phyloP scores from a whole-genome alignment of 2,113 vertebrate genomes.

The Varanus salvator region DNA sequence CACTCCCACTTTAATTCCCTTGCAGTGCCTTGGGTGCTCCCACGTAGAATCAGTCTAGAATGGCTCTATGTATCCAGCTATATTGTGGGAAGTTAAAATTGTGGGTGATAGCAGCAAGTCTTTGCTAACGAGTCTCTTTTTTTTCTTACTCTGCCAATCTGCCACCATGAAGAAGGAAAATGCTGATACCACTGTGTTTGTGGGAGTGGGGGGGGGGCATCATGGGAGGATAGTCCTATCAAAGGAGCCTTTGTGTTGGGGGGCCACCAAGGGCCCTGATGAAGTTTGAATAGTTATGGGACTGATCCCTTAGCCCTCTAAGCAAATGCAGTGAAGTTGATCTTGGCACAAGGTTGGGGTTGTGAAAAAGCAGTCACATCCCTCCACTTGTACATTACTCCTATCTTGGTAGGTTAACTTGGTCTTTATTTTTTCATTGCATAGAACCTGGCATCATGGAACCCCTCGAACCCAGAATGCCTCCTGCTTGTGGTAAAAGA shows the following conservation, averaged over 20 bases:
- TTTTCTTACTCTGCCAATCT: not conserved
- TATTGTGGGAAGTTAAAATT: not conserved
- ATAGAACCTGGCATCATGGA: conserved; percentile 93
- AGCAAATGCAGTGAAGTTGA: not conserved
- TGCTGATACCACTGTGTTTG: not conserved
- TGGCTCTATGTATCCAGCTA: not conserved
- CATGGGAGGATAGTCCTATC: too few relatives aligned
- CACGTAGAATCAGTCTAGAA: not conserved
- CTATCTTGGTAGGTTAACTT: conserved; percentile 21
- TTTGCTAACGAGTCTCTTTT: not conserved
- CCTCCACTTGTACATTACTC: not conserved
- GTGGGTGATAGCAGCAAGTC: not conserved
- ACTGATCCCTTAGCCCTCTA: too few relatives aligned
- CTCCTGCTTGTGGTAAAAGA: conserved; percentile 96
- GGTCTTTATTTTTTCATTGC: conserved; percentile 30
- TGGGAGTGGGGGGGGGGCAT: not conserved
- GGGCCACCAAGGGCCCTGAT: not conserved
- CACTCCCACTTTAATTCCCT: not conserved
- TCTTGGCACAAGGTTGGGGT: not conserved
- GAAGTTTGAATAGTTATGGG: not conserved
- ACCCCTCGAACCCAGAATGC: conserved; percentile 90
- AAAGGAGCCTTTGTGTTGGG: not conserved
- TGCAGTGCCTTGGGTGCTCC: not conserved
- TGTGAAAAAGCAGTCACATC: not conserved
- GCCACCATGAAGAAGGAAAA: not conserved